Evolutionary conservation across 2,797 vertebrate genomes (phyloP), one percentile per base, ranked within the genome.

Genomic region (Chelonia mydas): DNA sequence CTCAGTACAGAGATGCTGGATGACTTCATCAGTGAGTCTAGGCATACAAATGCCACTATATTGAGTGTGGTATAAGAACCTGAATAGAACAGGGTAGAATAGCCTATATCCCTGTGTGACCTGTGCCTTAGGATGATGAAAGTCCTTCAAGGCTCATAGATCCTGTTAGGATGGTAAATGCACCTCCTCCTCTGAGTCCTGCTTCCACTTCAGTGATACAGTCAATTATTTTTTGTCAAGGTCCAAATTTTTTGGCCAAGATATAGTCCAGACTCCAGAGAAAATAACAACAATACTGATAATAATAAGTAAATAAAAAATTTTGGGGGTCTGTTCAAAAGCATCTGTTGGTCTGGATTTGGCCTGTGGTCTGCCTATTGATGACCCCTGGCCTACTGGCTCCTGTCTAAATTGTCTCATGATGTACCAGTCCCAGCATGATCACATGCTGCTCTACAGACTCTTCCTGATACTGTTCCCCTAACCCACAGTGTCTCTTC

Each of bases 401-500:
- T 51, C 81, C 84, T 90, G n/a, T 45, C 45, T 91, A 68, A 33
- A 31, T 57, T 92, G 51, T 53, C 5, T 57, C 41, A 5, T 21
- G 15, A 0, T 61, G 7, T 3, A 51, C 3, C 59, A 23, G 27
- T 37, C 84, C 78, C 50, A 86, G 79, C 47, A 88, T 78, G 94
- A 54, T 51, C 15, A 37, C n/a, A 11, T 55, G 54, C 77, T 89
- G 0, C 83, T 82, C 74, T 77, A 77, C 86, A 79, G 76, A 25
- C 41, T 8, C 7, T 0, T 4, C 2, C 7, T 92, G 88, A 13
- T 47, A 47, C 57, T 86, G 65, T 95, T 84, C 19, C 86, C 81
- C 51, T 55, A 78, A 86, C 45, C 21, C 84, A 4, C 12, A 54
- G 12, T 0, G 0, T 31, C 83, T 88, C 81, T 23, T 95, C 77